Evolutionary conservation across 2,888 invertebrate genomes (phyloP).

Genomic region (Oithona nana): DNA sequence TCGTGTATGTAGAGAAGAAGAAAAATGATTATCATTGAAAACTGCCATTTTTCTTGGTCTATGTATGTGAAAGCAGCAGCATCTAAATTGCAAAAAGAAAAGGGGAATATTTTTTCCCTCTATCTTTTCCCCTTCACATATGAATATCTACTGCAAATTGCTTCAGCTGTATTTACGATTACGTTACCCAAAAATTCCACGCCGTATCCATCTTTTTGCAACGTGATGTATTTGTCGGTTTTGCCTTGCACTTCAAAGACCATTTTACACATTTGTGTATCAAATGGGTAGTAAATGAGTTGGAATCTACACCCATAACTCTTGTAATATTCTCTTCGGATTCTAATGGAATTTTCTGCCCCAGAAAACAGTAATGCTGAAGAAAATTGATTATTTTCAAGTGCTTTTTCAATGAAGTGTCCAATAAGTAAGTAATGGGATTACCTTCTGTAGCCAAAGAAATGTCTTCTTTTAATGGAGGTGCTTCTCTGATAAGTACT

Average conservation of each 20-base stretch:
- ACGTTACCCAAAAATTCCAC: background rate
- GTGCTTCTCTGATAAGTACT: background rate
- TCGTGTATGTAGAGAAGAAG: no score
- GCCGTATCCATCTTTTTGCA: background rate
- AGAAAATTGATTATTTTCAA: no score
- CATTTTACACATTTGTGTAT: conserved; percentile 7
- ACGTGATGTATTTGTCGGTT: conserved; percentile 6
- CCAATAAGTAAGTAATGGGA: no score
- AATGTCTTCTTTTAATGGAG: conserved; percentile 3
- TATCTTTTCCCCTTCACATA: no score
- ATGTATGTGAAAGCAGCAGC: no score
- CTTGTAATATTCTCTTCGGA: conserved; percentile 10
- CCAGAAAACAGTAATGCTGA: conserved; percentile 11
- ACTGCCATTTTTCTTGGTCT: no score
- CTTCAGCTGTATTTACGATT: no score
- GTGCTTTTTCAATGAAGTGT: no score
- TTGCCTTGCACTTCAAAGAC: conserved; percentile 5
- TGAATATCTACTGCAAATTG: no score
- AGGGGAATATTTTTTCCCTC: background rate
- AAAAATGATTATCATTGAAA: no score
- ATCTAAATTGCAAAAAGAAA: background rate
- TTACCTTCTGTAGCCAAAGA: conserved; percentile 9
- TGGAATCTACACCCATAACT: conserved; percentile 15
- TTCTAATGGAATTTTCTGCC: background rate
- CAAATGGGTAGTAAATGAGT: conserved; percentile 14